Evolutionary conservation across 2,888 invertebrate species (phyloP).

Genomic region (Muschampia plurimacula): DNA sequence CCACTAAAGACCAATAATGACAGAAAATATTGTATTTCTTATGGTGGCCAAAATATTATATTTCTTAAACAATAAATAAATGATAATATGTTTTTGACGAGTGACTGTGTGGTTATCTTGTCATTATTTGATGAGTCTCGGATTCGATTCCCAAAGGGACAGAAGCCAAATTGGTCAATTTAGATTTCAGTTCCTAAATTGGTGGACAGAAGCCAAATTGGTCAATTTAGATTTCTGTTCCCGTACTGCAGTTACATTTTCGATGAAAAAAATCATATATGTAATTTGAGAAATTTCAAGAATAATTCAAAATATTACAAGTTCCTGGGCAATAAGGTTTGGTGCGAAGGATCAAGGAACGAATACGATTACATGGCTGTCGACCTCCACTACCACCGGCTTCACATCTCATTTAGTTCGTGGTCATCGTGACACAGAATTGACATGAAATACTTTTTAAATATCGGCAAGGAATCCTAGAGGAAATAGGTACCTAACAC

Average conservation of each 20-base stretch:
- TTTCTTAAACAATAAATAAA: no score
- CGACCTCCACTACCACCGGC: slow-evolving; percentile 17
- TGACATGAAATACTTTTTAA: neutral
- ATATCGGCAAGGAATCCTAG: neutral
- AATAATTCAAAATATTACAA: neutral
- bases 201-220: neutral
- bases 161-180: neutral
- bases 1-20: no score
- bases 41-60: no score
- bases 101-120: no score
- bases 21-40: no score
- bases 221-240: neutral
- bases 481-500: neutral
- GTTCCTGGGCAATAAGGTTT: slow-evolving; percentile 35
- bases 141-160: no score
- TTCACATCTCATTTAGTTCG: slow-evolving; percentile 16
- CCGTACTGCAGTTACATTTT: neutral
- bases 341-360: slow-evolving; percentile 32
- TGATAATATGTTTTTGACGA: no score
- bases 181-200: neutral
- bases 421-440: neutral
- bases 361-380: slow-evolving; percentile 29
- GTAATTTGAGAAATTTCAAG: neutral
- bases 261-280: no score
- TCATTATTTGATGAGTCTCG: no score